Percentiles rank a stretch among this genome's conserved stretches.
Conservation (phyloP, 2,797 vertebrate species). For the Carapus acus region DNA sequence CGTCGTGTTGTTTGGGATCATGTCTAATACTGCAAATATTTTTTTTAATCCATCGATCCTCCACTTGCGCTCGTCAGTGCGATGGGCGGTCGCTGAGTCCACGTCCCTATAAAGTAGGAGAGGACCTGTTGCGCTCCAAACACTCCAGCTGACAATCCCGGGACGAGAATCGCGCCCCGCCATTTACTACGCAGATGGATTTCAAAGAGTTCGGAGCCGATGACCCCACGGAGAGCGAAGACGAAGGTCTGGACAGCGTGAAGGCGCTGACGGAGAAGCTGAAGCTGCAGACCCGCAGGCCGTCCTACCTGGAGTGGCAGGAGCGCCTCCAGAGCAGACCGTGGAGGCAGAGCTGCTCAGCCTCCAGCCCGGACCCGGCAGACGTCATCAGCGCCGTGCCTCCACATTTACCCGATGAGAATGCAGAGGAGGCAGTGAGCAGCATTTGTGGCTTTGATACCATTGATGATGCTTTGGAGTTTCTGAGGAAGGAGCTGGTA, state of each 20-base stretch:
- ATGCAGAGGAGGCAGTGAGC: conserved; percentile 32
- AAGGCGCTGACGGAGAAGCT: conserved; percentile 89
- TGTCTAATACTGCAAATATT: no score
- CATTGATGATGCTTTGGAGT: conserved; percentile 81
- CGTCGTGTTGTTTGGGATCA: no score
- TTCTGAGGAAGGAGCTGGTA: conserved; percentile 88
- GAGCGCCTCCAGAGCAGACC: conserved; percentile 75
- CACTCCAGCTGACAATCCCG: neutral
- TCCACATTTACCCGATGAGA: conserved; percentile 31
- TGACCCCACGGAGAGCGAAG: conserved; percentile 66
- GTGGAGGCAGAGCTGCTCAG: conserved; percentile 63
- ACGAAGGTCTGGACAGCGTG: conserved; percentile 79
- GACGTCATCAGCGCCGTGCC: conserved; percentile 27
- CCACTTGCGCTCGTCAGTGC: no score
- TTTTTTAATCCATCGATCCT: no score
- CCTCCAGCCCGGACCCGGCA: conserved; percentile 7
- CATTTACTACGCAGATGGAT: conserved; percentile 54
- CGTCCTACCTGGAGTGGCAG: conserved; percentile 92
- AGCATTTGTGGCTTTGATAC: conserved; percentile 83
- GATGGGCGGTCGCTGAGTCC: conserved; percentile 66
- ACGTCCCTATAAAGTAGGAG: conserved; percentile 59
- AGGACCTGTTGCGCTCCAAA: conserved; percentile 52
- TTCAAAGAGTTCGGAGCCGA: conserved; percentile 75
- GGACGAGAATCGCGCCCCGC: no score
- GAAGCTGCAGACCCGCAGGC: conserved; percentile 86